Evolutionary conservation across 2,113 vertebrate species (phyloP), one percentile per base, ranked within the genome.

Genomic region (Oncorhynchus keta): DNA sequence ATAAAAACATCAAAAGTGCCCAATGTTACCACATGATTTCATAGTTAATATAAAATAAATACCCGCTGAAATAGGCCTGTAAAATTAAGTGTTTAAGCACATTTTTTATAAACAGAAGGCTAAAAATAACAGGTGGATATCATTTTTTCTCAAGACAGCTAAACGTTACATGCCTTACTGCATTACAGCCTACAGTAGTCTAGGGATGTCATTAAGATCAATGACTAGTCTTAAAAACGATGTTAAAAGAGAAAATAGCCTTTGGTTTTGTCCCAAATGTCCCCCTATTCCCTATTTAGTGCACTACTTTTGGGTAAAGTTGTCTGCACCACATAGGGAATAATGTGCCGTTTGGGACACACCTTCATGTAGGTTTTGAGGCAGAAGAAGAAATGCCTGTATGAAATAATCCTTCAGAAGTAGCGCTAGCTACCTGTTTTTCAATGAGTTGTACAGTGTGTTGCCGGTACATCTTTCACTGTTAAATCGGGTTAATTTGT

Each of bases 401-500:
- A 5, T 39, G 28, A 35, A 49, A 70, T 49, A n/a, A 6, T 49
- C 20, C 68, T 48, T 49, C 20, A 70, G 68, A 8, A 24, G 22
- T 26, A 48, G 20, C 3, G 3, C 35, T 16, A 16, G 51, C 12
- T 55, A 48, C 20, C n/a, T 45, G 39, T 70, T 55, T 48, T 64
- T 18, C 11, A 66, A 64, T 77, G 79, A 75, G 76, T 73, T 75
- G 72, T 81, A 75, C 68, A n/a, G 68, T 26, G 22, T 73, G 73
- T 57, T 22, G 73, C 61, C 77, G 2, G 35, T 45, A n/a, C 8
- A 3, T 70, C n/a, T 70, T 20, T 35, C n/a, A 5, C 68, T 76
- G 78, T 69, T 79, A 80, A 84, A 80, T 81, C 79, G 77, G 30
- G 65, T 71, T 86, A 84, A 84, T 84, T 66, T 57, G 59, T 77